A percentile compares a stretch with the other conserved stretches of the same genome.
Conservation (phyloP, 1,140 invertebrate species). For the Cryptotermes secundus region DNA sequence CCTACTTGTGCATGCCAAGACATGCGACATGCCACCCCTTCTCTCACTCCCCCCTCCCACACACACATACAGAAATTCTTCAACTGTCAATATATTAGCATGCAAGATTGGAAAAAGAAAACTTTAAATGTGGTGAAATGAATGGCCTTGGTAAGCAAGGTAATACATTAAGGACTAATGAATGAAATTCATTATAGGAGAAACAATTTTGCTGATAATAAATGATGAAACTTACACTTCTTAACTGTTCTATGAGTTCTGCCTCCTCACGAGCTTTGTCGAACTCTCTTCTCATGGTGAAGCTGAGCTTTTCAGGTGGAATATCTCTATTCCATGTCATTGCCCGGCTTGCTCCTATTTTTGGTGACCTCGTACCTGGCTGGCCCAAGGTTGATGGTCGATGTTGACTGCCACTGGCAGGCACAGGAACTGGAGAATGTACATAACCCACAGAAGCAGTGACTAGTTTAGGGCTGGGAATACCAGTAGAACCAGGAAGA, state of each 20-base stretch:
- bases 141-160: no score
- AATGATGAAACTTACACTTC: constrained; percentile 65
- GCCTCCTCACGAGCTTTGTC: constrained; percentile 87
- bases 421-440: constrained; percentile 36
- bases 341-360: constrained; percentile 19
- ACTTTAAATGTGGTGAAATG: no score
- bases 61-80: no score
- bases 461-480: constrained; percentile 49
- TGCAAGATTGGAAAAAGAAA: no score
- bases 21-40: no score
- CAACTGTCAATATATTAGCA: no score
- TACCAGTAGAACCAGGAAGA: constrained; percentile 19
- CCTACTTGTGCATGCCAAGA: no score
- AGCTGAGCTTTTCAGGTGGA: constrained; percentile 74
- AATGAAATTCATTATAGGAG: no score
- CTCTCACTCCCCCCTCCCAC: no score
- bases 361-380: constrained; percentile 25
- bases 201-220: neutral
- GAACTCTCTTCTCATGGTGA: constrained; percentile 89
- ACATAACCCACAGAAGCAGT: constrained; percentile 58
- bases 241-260: constrained; percentile 79
- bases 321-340: constrained; percentile 71
- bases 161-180: no score
- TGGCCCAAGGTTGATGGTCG: neutral
- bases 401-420: constrained; percentile 8